These are phyloP conservation scores for Herminia tarsipennalis DNA, from an alignment of 2,888 invertebrate species.

Conservation along the genomic window DNA sequence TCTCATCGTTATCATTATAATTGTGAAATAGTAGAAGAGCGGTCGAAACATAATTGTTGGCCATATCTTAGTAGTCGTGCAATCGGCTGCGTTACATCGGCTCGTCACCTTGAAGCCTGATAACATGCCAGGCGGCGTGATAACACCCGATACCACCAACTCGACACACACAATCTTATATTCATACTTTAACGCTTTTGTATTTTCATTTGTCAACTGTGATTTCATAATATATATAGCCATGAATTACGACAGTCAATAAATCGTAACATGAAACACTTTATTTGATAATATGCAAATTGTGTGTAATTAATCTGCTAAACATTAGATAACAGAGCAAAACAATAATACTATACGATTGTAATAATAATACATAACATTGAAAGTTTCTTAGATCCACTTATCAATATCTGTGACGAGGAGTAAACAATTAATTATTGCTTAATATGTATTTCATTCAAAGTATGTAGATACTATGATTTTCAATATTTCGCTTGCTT, in stretches of 20 bases:
- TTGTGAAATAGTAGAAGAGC: constrained; percentile 40
- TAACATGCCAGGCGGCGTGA: constrained; percentile 56
- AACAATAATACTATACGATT: constrained; percentile 12
- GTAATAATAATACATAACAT: constrained; percentile 4
- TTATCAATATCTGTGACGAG: constrained; percentile 12
- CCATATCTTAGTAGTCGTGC: constrained; percentile 62
- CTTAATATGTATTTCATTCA: background rate
- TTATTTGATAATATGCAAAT: constrained; percentile 1
- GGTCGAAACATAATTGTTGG: constrained; percentile 45
- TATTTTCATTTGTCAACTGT: constrained; percentile 29
- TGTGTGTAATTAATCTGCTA: background rate
- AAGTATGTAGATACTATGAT: background rate
- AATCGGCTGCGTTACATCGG: constrained; percentile 71
- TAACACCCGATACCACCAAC: constrained; percentile 38
- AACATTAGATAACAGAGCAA: constrained; percentile 9
- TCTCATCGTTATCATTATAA: constrained; percentile 21
- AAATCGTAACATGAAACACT: background rate
- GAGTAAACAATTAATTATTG: constrained; percentile 1
- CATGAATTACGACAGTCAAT: constrained; percentile 3
- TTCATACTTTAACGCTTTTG: constrained; percentile 26
- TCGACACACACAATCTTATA: constrained; percentile 33
- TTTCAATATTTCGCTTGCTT: too few relatives aligned
- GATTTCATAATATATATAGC: constrained; percentile 22
- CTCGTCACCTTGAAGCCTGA: constrained; percentile 81
- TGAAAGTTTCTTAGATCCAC: constrained; percentile 5